Percentiles rank a stretch among this genome's conserved stretches.
Conservation (phyloP, 2,888 invertebrate genomes). For the Hoplodrina ambigua region DNA sequence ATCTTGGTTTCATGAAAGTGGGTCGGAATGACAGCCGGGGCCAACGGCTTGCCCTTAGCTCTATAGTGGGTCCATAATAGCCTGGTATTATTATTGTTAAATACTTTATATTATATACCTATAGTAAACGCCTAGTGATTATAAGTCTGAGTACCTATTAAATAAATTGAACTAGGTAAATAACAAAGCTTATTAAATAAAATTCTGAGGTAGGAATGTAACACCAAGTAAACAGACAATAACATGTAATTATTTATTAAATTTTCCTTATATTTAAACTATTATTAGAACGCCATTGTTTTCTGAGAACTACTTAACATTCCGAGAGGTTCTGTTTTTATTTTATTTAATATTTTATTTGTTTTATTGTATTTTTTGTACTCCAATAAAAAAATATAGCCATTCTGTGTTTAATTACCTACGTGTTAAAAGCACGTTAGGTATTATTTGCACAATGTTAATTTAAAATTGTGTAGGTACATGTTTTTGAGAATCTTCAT, state of each 20-base stretch:
- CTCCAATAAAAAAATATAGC: not conserved
- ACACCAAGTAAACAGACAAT: conserved; percentile 17
- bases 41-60: too few relatives aligned
- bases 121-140: not conserved
- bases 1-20: too few relatives aligned
- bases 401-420: conserved; percentile 2
- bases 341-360: not conserved
- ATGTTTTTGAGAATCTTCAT: too few relatives aligned
- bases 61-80: too few relatives aligned
- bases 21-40: too few relatives aligned
- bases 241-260: conserved; percentile 33
- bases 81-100: too few relatives aligned
- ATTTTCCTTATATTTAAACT: conserved; percentile 41
- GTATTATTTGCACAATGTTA: not conserved
- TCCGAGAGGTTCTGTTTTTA: not conserved
- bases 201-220: not conserved
- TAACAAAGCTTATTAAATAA: not conserved
- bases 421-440: not conserved
- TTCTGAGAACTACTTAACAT: conserved; percentile 21
- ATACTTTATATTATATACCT: too few relatives aligned
- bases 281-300: conserved; percentile 32
- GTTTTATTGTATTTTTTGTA: not conserved
- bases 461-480: not conserved
- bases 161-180: not conserved
- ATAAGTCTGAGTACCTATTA: too few relatives aligned